Percentiles rank a stretch among this genome's conserved stretches.
These are phyloP conservation scores for Rhaphigaster nebulosa DNA, from an alignment of 2,888 invertebrate species.

Conservation along the genomic window DNA sequence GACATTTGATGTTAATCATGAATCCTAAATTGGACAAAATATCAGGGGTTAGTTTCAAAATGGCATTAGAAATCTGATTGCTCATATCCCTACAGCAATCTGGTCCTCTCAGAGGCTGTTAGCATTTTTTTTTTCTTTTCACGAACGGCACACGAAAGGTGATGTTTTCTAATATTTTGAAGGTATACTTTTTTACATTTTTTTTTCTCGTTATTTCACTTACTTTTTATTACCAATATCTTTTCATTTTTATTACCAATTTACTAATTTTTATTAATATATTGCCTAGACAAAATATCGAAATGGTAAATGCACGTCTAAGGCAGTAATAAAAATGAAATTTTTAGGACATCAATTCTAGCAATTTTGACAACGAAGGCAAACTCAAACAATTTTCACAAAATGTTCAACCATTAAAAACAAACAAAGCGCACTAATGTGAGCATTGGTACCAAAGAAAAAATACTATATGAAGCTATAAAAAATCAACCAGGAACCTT, in stretches of 20 bases:
- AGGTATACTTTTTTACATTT: neutral
- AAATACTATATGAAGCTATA: too few species aligned
- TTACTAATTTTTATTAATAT: too few species aligned
- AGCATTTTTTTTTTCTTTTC: neutral
- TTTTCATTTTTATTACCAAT: too few species aligned
- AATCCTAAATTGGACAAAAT: conserved; percentile 32
- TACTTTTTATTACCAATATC: too few species aligned
- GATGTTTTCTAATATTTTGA: neutral
- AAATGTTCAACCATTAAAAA: too few species aligned
- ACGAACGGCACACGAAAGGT: neutral
- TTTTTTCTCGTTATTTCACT: too few species aligned
- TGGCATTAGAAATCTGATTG: conserved; percentile 27
- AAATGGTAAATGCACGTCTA: neutral
- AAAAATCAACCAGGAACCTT: too few species aligned
- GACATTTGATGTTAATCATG: conserved; percentile 38
- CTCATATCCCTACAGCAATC: neutral
- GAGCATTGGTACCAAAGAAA: too few species aligned
- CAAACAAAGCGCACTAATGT: too few species aligned
- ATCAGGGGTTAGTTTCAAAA: conserved; percentile 5
- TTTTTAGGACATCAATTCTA: neutral
- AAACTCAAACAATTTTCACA: neutral
- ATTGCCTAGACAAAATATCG: too few species aligned
- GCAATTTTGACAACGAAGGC: neutral
- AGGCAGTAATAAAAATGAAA: neutral
- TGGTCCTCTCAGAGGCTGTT: neutral